A percentile compares a stretch with the other conserved stretches of the same genome.
Conservation (phyloP, 2,113 vertebrate species). For the Oxyruncus cristatus region DNA sequence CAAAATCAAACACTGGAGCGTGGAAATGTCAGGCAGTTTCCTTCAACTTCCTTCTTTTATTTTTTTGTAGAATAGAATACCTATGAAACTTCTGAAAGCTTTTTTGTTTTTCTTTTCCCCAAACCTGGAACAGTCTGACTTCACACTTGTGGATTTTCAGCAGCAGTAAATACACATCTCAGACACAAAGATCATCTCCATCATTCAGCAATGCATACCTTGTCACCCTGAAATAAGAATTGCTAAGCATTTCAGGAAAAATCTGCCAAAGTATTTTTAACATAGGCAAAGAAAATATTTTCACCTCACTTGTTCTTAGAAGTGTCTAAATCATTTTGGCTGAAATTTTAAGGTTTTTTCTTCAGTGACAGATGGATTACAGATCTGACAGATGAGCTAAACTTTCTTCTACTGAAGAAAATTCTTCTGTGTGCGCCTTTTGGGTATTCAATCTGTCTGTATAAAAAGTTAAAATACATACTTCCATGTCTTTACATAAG, state of each 20-base stretch:
- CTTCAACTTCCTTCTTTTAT: background rate
- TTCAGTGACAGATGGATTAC: slow-evolving; percentile 29
- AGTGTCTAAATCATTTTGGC: slow-evolving; percentile 10
- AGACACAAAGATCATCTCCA: background rate
- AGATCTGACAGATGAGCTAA: slow-evolving; percentile 18
- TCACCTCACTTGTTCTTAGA: slow-evolving; percentile 5
- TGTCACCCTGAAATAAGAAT: background rate
- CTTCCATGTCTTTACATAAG: background rate
- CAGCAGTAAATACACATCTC: background rate
- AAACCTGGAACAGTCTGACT: background rate
- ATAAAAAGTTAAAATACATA: background rate
- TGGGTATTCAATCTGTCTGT: background rate
- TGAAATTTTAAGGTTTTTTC: background rate
- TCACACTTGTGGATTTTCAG: background rate
- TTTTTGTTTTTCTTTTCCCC: background rate
- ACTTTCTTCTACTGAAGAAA: background rate
- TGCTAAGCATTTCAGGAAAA: background rate
- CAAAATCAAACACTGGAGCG: background rate
- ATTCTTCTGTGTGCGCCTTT: background rate
- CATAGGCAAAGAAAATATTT: background rate
- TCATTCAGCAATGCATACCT: background rate
- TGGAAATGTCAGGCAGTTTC: background rate
- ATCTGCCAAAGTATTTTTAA: slow-evolving; percentile 15
- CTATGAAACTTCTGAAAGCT: background rate
- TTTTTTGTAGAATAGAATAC: background rate